phyloP scores from a whole-genome alignment of 1,140 invertebrate species.

The Zaprionus vittiger region DNA sequence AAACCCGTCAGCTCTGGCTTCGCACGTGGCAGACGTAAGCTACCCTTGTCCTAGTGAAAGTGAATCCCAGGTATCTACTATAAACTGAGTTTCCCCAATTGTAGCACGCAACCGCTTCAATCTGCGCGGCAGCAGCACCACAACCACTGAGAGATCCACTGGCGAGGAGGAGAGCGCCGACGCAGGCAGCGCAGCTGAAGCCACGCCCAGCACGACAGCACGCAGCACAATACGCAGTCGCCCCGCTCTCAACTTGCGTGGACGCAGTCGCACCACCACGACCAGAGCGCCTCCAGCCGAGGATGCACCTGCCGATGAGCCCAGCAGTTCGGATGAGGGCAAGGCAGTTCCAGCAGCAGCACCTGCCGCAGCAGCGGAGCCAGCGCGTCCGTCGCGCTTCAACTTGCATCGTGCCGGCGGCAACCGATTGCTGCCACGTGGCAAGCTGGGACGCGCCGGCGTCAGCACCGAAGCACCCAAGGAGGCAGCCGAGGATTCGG shows the following conservation, averaged over 20 bases:
- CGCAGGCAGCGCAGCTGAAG: slow-evolving; percentile 54
- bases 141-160: slow-evolving; percentile 64
- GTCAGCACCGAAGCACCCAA: slow-evolving; percentile 78
- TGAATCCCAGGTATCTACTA: background rate
- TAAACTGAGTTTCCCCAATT: background rate
- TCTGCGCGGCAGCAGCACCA: slow-evolving; percentile 69
- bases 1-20: slow-evolving; percentile 83
- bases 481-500: slow-evolving; percentile 79
- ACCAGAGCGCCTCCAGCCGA: slow-evolving; percentile 82
- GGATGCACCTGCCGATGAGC: slow-evolving; percentile 82
- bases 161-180: slow-evolving; percentile 64
- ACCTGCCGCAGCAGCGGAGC: slow-evolving; percentile 46
- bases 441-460: slow-evolving; percentile 64
- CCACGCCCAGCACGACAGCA: slow-evolving; percentile 82
- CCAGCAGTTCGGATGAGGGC: slow-evolving; percentile 78
- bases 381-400: slow-evolving; percentile 73
- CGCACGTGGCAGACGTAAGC: slow-evolving; percentile 76
- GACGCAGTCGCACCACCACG: slow-evolving; percentile 85
- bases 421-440: slow-evolving; percentile 70
- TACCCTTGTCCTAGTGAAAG: background rate
- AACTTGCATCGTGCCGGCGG: slow-evolving; percentile 72
- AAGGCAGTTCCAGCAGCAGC: slow-evolving; percentile 84
- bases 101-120: slow-evolving; percentile 83
- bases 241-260: slow-evolving; percentile 86
- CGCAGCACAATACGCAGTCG: slow-evolving; percentile 85